Evolutionary conservation across 2,113 vertebrate species (phyloP), one percentile per base, ranked within the genome.

Genomic region (Lutjanus erythropterus): DNA sequence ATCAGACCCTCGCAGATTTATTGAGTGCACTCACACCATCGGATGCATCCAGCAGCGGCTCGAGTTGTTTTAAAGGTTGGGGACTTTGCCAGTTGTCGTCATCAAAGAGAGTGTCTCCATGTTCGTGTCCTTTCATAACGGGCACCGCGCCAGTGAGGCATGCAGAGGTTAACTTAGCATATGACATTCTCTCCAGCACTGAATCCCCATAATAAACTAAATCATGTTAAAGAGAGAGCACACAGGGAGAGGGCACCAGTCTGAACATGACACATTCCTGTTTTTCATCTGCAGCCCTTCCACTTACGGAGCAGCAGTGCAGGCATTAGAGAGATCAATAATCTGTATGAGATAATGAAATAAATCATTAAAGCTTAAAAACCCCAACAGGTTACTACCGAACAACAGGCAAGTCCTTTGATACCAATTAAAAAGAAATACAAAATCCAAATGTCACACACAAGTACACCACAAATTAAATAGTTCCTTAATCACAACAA

Each of bases 81-180:
- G 88, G 86, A 86, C 84, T 87, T 75, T 91, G 93, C 90, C 91
- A 93, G 88, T 81, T 86, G 83, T 90, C 87, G 75, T 93, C 88
- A 91, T 91, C 86, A 61, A 47, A 83, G 77, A 87, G 88, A 88
- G 88, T 81, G 88, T 71, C 76, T 75, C 67, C 67, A 35, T 80
- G 86, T 77, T 86, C 68, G 65, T 90, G 91, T 93, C 92, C 92
- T 93, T 90, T 89, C 49, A 39, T 69, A 77, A 52, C 74, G 87
- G 94, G 93, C 89, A 37, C 4, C 4, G 19, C 60, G 86, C 91
- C 92, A 94, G 58, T 1, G 80, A 86, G 80, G 71, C 87, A 74
- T 77, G 80, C 87, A 86, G 89, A 93, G 93, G 93, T 93, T 91
- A 91, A 89, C 89, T 93, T 91, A 89, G 88, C 92, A 94, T 93